A percentile compares a stretch with the other conserved stretches of the same genome.
These are phyloP conservation scores for Acropternis orthonyx DNA, from an alignment of 2,797 vertebrate species.

Conservation along the genomic window DNA sequence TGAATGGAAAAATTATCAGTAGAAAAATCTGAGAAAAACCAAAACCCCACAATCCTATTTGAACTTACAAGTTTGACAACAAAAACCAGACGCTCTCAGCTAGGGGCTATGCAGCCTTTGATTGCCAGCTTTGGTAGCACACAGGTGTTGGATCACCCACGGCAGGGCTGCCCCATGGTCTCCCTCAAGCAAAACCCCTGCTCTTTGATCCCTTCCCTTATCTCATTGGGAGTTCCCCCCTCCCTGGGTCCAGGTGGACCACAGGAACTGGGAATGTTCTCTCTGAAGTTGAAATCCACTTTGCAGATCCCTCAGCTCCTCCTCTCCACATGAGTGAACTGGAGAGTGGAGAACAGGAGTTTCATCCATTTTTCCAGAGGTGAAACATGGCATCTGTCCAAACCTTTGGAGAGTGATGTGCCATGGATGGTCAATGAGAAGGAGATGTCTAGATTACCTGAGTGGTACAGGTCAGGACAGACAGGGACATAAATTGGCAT, in stretches of 20 bases:
- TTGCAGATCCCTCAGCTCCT: neutral
- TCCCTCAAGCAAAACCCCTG: neutral
- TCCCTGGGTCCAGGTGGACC: neutral
- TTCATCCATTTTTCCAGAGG: neutral
- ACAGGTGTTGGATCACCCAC: slow-evolving; percentile 16
- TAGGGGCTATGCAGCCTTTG: neutral
- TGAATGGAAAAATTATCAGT: neutral
- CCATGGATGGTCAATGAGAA: neutral
- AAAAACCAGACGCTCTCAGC: neutral
- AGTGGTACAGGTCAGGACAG: neutral
- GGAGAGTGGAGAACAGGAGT: neutral
- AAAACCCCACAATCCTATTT: neutral
- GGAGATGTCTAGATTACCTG: neutral
- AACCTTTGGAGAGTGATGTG: neutral
- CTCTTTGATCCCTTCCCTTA: slow-evolving; percentile 20
- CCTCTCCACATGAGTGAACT: accelerated
- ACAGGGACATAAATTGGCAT: accelerated
- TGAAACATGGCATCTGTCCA: neutral
- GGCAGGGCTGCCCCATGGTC: neutral
- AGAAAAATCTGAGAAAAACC: neutral
- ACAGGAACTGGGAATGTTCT: neutral
- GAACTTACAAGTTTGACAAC: neutral
- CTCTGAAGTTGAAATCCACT: neutral
- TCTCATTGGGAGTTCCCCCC: neutral
- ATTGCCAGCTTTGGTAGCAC: neutral